Conservation (phyloP, 2,113 vertebrate species). For the Nipponia nippon region DNA sequence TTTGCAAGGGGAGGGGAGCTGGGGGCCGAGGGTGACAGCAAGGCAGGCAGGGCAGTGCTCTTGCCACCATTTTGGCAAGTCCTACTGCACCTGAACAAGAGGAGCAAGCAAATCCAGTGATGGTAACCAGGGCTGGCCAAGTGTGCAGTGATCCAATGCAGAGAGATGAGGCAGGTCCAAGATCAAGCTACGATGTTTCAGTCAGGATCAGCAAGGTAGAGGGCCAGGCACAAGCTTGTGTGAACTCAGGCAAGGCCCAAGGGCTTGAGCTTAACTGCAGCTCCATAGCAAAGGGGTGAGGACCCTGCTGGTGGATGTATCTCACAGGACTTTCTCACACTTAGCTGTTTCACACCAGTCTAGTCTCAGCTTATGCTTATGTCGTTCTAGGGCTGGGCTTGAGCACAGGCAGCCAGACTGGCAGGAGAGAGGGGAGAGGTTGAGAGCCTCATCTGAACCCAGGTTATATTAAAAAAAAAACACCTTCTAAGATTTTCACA, state of each 20-base stretch:
- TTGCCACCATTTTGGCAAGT: neutral
- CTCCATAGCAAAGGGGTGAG: neutral
- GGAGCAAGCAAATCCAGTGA: neutral
- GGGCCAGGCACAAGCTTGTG: neutral
- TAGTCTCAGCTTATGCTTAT: neutral
- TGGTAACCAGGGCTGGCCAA: neutral
- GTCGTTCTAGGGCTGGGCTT: neutral
- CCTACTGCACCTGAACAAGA: neutral
- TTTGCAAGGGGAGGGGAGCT: neutral
- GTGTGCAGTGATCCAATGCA: neutral
- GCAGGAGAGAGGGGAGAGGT: neutral
- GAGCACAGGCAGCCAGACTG: neutral
- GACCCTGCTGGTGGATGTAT: neutral
- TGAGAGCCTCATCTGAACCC: neutral
- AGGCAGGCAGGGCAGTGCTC: neutral
- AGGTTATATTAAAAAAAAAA: neutral
- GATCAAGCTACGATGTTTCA: neutral
- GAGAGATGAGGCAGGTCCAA: neutral
- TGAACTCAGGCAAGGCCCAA: neutral
- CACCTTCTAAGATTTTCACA: neutral
- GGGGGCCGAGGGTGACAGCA: neutral
- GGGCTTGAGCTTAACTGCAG: neutral
- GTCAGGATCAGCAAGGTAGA: neutral
- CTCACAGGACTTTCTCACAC: neutral
- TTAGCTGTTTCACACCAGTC: neutral